A percentile compares a stretch with the other conserved stretches of the same genome.
Conservation (phyloP, 2,797 vertebrate species). For the Trachops cirrhosus region DNA sequence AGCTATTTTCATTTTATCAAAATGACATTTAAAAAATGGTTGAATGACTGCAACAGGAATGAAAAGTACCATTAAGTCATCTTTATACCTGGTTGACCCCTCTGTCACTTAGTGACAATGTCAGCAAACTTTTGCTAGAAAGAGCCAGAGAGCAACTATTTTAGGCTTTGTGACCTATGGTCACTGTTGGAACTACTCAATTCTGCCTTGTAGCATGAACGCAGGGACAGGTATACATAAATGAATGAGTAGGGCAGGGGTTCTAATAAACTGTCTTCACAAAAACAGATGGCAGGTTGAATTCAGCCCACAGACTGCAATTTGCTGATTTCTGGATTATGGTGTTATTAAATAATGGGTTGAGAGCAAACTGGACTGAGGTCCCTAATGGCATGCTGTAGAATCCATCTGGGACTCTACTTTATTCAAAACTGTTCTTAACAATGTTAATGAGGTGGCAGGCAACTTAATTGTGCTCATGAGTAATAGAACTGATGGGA, state of each 20-base stretch:
- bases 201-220: background rate
- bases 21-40: background rate
- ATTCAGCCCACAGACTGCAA: background rate
- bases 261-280: background rate
- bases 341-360: background rate
- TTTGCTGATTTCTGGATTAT: background rate
- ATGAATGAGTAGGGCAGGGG: background rate
- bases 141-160: background rate
- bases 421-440: background rate
- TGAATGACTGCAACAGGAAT: background rate
- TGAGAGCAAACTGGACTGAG: background rate
- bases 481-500: background rate
- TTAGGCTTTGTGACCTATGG: background rate
- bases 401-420: background rate
- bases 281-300: background rate
- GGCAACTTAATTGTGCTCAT: background rate
- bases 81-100: background rate
- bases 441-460: background rate
- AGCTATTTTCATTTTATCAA: slow-evolving; percentile 26
- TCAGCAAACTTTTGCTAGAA: background rate
- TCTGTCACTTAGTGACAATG: background rate
- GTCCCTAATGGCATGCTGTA: background rate
- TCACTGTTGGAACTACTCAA: background rate
- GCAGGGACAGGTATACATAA: background rate
- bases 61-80: background rate